Base-by-base conservation (phyloP, 2,888 invertebrate species). In the Phengaris alcon region DNA sequence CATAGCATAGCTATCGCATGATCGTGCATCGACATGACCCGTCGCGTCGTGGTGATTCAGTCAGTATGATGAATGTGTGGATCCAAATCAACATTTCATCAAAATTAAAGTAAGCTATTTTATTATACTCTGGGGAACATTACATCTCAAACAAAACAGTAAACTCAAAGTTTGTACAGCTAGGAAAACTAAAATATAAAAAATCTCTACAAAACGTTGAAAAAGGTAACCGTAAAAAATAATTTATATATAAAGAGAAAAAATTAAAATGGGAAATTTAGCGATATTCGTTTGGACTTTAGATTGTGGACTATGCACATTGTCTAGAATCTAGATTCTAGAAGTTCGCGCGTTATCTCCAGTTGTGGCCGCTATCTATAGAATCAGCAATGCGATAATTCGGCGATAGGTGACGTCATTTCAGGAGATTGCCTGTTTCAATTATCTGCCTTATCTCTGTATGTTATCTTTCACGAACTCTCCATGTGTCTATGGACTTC, bases 341-440 rank as follows among this genome's bases (percentile, higher is more conserved):
- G 48, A 59, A 15, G 59, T 59, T 59, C 22, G 13, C 64, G 64
- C 64, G 64, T 64, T 64, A 64, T 64, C 64, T 64, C 12, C 35
- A 64, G 35, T 64, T 44, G 59, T 64, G 12, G 35, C 12, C 44
- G 35, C 35, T 64, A 64, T 64, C 64, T 48, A 48, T 6, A 44
- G 59, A 59, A 59, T 64, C 64, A 44, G 35, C 35, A 44, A 64
- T 44, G 64, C 44, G 64, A 64, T 64, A 44, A 35, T 44, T 64
- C 13, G 2, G 35, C 64, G 64, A 64, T 64, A 64, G 64, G 35
- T 35, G 44, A 3, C 59, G 59, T 64, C 15, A 35, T 35, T 64
- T 64, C 22, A 35, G 35, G 35, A 64, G 64, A 64, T 64, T 64
- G 64, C 6, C 35, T 35, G 15, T 59, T 59, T 22, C 59, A 57